Evolutionary conservation across 64 coral and sea anemone species (phyloP).

Genomic region (Hydrozoanthus tunicans): DNA sequence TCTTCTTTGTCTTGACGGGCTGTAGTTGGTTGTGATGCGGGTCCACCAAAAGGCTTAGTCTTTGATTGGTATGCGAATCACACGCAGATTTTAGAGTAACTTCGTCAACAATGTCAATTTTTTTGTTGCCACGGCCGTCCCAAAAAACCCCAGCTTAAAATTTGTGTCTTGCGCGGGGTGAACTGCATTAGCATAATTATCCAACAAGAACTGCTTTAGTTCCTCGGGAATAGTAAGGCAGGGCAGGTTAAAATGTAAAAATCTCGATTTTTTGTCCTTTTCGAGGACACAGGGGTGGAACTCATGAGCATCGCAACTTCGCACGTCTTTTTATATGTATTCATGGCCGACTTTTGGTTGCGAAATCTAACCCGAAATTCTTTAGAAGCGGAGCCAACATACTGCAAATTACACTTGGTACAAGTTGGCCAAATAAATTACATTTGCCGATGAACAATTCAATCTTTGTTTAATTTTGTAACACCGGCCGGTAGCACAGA

Average conservation of each 20-base stretch:
- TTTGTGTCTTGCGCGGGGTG: conserved; percentile 23
- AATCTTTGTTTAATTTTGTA: too few relatives aligned
- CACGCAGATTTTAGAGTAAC: conserved; percentile 26
- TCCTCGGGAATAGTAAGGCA: conserved; percentile 34
- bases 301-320: background rate
- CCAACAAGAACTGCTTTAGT: conserved; percentile 31
- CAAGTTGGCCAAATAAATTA: too few relatives aligned
- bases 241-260: conserved; percentile 26
- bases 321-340: too few relatives aligned
- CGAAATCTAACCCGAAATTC: too few relatives aligned
- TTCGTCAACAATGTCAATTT: conserved; percentile 50
- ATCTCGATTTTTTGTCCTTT: conserved; percentile 10
- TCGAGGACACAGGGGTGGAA: conserved; percentile 21
- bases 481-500: too few relatives aligned
- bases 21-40: conserved; percentile 13
- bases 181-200: conserved; percentile 2
- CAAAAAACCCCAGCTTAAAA: conserved; percentile 16
- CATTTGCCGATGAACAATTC: too few relatives aligned
- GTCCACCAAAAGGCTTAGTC: conserved; percentile 32
- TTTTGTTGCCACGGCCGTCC: conserved; percentile 43
- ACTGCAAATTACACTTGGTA: too few relatives aligned
- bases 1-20: conserved; percentile 1
- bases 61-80: background rate
- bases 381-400: too few relatives aligned
- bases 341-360: too few relatives aligned